These are phyloP conservation scores for Philereme transversata DNA, from an alignment of 2,888 invertebrate species.

Conservation along the genomic window DNA sequence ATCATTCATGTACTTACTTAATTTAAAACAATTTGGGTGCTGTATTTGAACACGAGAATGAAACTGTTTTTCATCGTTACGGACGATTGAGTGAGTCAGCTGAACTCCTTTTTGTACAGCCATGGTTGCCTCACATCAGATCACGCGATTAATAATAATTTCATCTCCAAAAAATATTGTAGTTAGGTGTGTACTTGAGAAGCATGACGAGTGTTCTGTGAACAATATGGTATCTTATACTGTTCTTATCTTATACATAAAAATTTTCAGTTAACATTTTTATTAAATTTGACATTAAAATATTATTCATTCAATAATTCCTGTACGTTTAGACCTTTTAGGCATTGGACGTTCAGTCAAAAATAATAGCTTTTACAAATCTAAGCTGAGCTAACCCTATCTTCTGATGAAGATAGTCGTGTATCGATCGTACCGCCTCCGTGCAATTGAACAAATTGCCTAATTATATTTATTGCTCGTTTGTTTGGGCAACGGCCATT, in stretches of 20 bases:
- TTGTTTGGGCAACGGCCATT: slow-evolving; percentile 65
- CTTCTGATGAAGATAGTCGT: slow-evolving; percentile 55
- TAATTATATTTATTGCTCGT: slow-evolving; percentile 81
- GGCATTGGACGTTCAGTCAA: too few species aligned
- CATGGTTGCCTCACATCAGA: slow-evolving; percentile 42
- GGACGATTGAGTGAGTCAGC: slow-evolving; percentile 50
- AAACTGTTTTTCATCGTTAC: slow-evolving; percentile 49
- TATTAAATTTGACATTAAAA: too few species aligned
- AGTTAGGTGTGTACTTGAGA: too few species aligned
- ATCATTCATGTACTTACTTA: slow-evolving; percentile 18
- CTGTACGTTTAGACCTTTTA: too few species aligned
- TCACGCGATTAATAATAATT: background rate
- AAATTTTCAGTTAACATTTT: too few species aligned
- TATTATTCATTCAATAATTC: too few species aligned
- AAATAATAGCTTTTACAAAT: background rate
- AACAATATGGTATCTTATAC: too few species aligned
- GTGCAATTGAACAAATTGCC: slow-evolving; percentile 72
- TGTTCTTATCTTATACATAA: too few species aligned
- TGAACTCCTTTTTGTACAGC: slow-evolving; percentile 37
- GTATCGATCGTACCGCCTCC: slow-evolving; percentile 65
- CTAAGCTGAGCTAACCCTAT: slow-evolving; percentile 37
- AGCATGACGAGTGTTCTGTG: too few species aligned
- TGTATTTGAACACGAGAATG: slow-evolving; percentile 43
- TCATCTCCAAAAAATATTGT: too few species aligned
- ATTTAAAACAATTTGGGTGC: slow-evolving; percentile 35